Conservation (phyloP, 1,140 invertebrate species). For the Scaptodrosophila lebanonensis region DNA sequence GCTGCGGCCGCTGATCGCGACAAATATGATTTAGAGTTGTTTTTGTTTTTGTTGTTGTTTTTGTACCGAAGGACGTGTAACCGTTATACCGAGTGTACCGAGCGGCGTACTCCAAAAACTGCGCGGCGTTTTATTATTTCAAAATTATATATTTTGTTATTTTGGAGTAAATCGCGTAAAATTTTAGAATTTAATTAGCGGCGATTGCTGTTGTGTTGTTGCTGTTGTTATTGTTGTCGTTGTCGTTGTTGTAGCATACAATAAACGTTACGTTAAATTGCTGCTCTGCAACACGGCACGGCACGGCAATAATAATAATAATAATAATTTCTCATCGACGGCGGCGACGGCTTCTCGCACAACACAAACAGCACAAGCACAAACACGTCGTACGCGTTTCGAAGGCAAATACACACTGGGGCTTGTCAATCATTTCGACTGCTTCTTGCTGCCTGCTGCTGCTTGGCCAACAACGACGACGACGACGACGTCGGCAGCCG, state of each 20-base stretch:
- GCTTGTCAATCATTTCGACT: conserved; percentile 70
- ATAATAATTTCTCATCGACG: conserved; percentile 56
- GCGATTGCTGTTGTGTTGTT: conserved; percentile 10
- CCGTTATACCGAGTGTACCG: too few species aligned
- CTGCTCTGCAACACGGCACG: conserved; percentile 27
- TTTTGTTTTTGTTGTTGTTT: too few species aligned
- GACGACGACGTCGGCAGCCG: conserved; percentile 15
- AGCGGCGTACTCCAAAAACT: conserved; percentile 21
- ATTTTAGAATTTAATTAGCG: too few species aligned
- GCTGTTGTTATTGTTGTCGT: conserved; percentile 26
- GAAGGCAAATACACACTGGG: conserved; percentile 77
- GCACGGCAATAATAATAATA: conserved; percentile 43
- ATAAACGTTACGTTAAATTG: too few species aligned
- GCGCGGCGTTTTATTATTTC: conserved; percentile 8
- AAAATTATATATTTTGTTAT: too few species aligned
- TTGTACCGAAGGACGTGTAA: too few species aligned
- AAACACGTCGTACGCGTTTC: conserved; percentile 77
- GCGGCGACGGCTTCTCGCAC: conserved; percentile 52
- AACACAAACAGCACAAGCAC: conserved; percentile 56
- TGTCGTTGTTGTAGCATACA: conserved; percentile 20
- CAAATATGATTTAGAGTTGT: conserved; percentile 17
- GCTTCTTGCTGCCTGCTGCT: conserved; percentile 25
- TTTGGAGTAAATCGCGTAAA: too few species aligned
- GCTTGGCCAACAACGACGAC: conserved; percentile 16
- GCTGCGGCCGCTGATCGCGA: background rate